A percentile compares a stretch with the other conserved stretches of the same genome.
Evolutionary conservation across 2,113 vertebrate species (phyloP).

Genomic region (Heloderma charlesbogerti): DNA sequence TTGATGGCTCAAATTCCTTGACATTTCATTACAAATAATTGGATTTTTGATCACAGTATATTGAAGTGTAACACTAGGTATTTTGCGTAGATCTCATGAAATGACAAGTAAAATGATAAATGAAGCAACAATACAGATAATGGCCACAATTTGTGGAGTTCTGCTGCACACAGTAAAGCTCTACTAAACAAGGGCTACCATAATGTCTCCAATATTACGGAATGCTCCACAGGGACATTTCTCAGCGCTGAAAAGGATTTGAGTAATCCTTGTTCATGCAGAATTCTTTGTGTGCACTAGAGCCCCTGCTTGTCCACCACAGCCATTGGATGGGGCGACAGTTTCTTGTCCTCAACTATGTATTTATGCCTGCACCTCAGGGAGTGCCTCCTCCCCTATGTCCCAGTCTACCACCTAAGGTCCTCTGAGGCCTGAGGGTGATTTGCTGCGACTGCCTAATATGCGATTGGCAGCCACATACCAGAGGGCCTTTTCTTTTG

Average conservation of each 20-base stretch:
- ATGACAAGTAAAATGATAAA: background rate
- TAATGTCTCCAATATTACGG: background rate
- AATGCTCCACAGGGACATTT: too few relatives aligned
- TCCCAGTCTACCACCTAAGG: too few relatives aligned
- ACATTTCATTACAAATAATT: conserved; percentile 43
- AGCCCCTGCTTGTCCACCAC: background rate
- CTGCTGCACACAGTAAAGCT: background rate
- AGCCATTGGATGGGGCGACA: background rate
- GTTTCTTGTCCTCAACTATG: background rate
- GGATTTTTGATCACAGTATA: background rate
- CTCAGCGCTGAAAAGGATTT: too few relatives aligned
- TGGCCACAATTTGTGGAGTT: background rate
- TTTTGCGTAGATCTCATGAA: background rate
- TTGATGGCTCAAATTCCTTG: conserved; percentile 44
- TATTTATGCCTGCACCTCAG: background rate
- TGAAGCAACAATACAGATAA: background rate
- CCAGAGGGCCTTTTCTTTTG: too few relatives aligned
- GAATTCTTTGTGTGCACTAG: background rate
- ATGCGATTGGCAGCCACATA: too few relatives aligned
- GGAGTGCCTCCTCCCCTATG: too few relatives aligned
- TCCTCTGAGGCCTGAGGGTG: too few relatives aligned
- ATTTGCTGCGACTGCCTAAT: too few relatives aligned
- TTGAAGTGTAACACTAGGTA: accelerated
- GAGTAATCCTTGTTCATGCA: background rate
- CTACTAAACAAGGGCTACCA: background rate